Conservation (phyloP, 2,888 invertebrate species). For the Cheilosia vulpina region DNA sequence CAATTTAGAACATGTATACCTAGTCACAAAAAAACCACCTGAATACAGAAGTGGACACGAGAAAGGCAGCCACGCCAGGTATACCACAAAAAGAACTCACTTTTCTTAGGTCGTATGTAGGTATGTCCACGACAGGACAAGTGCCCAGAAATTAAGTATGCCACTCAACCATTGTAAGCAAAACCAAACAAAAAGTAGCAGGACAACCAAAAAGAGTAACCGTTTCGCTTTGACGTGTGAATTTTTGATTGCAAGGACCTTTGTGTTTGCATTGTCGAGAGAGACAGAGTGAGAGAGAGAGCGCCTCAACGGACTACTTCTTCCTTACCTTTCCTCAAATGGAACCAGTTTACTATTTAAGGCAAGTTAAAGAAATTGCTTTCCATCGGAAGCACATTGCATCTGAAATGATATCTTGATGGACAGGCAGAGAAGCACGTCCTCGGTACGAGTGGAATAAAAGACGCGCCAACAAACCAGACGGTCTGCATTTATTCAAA, state of each 20-base stretch:
- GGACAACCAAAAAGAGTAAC: conserved; percentile 26
- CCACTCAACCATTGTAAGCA: conserved; percentile 34
- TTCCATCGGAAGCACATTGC: conserved; percentile 1
- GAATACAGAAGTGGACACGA: conserved; percentile 25
- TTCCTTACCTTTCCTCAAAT: neutral
- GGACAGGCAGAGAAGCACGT: conserved; percentile 8
- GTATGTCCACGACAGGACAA: conserved; percentile 27
- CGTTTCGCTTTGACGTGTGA: conserved; percentile 55
- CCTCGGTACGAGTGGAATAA: neutral
- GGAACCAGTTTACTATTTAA: conserved; percentile 29
- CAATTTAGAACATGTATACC: conserved; percentile 52
- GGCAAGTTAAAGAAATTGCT: conserved; percentile 10
- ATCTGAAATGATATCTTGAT: conserved; percentile 46
- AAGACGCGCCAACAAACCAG: neutral
- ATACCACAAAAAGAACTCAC: conserved; percentile 7
- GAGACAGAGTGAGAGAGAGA: neutral
- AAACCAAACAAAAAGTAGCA: conserved; percentile 11
- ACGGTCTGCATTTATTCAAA: conserved; percentile 59
- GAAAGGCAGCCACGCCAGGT: neutral
- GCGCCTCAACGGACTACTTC: neutral
- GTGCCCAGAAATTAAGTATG: conserved; percentile 54
- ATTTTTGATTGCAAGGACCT: conserved; percentile 55
- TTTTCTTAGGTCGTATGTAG: conserved; percentile 4
- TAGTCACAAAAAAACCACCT: neutral
- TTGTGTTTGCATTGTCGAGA: conserved; percentile 20